Evolutionary conservation across 2,797 vertebrate species (phyloP).

Genomic region (Sebastolobus alascanus): DNA sequence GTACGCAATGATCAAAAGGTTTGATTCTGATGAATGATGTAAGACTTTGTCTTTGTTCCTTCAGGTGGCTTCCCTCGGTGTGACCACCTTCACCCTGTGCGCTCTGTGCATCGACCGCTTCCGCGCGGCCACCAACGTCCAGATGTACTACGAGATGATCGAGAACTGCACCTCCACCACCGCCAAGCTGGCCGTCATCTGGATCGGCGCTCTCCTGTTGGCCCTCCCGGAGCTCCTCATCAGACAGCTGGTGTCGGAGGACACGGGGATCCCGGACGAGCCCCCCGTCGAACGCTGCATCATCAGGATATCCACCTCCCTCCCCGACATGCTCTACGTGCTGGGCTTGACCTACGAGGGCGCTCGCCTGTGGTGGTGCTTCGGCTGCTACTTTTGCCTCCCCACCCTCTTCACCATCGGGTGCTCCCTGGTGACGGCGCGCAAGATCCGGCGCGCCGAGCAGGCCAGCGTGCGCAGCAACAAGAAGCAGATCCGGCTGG

Average conservation of each 20-base stretch:
- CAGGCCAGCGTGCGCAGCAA: constrained; percentile 94
- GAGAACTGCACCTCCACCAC: constrained; percentile 97
- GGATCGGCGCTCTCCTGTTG: constrained; percentile 94
- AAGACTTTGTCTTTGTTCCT: constrained; percentile 28
- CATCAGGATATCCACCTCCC: constrained; percentile 92
- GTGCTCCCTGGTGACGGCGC: constrained; percentile 94
- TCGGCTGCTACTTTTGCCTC: constrained; percentile 98
- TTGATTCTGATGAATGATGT: background rate
- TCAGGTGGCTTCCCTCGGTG: constrained; percentile 96
- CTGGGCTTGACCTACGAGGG: constrained; percentile 95
- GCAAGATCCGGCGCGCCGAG: constrained; percentile 94
- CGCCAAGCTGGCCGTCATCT: constrained; percentile 96
- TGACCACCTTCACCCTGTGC: constrained; percentile 97
- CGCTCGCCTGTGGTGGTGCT: constrained; percentile 98
- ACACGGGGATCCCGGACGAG: constrained; percentile 71
- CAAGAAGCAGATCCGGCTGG: constrained; percentile 96
- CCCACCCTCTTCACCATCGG: constrained; percentile 98
- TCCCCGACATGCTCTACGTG: constrained; percentile 96
- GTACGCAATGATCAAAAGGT: background rate
- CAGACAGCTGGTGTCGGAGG: constrained; percentile 91
- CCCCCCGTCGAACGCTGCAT: constrained; percentile 88
- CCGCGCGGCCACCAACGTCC: constrained; percentile 96
- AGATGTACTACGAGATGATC: constrained; percentile 99
- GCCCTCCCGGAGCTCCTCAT: constrained; percentile 96
- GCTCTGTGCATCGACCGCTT: constrained; percentile 98